These are phyloP conservation scores for Mimumesa dahlbomi DNA, from an alignment of 2,888 invertebrate species.

Conservation along the genomic window DNA sequence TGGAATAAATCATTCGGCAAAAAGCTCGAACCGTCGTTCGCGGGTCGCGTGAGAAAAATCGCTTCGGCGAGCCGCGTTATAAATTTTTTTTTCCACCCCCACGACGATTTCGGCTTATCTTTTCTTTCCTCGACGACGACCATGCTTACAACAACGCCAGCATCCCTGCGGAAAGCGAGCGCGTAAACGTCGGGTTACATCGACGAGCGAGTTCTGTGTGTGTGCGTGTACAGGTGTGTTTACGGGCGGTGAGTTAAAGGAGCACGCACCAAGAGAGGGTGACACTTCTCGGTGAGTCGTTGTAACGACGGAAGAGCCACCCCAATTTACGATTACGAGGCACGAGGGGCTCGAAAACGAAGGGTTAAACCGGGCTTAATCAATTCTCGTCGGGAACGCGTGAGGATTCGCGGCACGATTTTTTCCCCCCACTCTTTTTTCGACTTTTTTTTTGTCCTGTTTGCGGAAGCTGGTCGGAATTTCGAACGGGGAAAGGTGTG, in stretches of 20 bases:
- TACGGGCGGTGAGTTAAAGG: not conserved
- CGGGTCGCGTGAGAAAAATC: too few species aligned
- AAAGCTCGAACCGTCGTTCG: too few species aligned
- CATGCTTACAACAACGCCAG: too few species aligned
- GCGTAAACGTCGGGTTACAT: not conserved
- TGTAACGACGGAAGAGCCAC: conserved; percentile 44
- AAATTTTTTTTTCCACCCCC: too few species aligned
- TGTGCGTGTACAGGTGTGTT: not conserved
- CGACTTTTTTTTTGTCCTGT: too few species aligned
- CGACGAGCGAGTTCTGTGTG: not conserved
- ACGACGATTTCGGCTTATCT: too few species aligned
- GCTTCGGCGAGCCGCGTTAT: too few species aligned
- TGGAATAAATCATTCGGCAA: too few species aligned
- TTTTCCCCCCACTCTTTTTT: too few species aligned
- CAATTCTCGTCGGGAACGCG: conserved; percentile 60
- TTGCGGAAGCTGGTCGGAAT: too few species aligned
- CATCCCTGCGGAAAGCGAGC: not conserved
- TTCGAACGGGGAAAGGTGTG: too few species aligned
- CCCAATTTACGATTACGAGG: conserved; percentile 70
- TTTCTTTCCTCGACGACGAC: too few species aligned
- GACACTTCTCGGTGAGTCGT: conserved; percentile 35
- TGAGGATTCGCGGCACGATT: conserved; percentile 15
- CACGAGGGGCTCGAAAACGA: conserved; percentile 58
- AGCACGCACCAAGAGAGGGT: not conserved
- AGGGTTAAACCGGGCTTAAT: conserved; percentile 68